Evolutionary conservation across 2,888 invertebrate genomes (phyloP).

Genomic region (Hybos culiciformis): DNA sequence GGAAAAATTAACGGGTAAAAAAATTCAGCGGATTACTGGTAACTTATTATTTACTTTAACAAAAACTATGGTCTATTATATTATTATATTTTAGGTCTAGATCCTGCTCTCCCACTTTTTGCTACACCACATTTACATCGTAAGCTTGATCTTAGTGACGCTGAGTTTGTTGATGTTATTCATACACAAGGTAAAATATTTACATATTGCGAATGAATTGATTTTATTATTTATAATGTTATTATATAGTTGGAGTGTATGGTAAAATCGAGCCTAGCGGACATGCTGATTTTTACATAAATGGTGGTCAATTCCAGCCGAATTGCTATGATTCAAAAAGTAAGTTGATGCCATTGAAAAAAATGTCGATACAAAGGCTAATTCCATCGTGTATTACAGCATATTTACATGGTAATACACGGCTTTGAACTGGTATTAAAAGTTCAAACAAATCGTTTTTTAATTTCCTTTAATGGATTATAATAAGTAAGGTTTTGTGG

Average conservation of each 20-base stretch:
- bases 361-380: too few species aligned
- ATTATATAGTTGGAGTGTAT: conserved; percentile 42
- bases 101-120: conserved; percentile 51
- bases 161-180: conserved; percentile 42
- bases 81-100: conserved; percentile 36
- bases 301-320: conserved; percentile 34
- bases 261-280: conserved; percentile 45
- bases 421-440: too few species aligned
- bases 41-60: neutral
- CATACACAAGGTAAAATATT: too few species aligned
- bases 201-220: too few species aligned
- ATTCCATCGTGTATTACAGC: too few species aligned
- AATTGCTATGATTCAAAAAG: conserved; percentile 16
- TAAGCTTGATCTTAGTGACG: conserved; percentile 40
- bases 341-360: too few species aligned
- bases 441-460: too few species aligned
- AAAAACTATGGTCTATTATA: neutral
- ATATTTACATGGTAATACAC: too few species aligned
- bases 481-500: too few species aligned
- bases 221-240: too few species aligned
- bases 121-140: conserved; percentile 36
- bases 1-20: conserved; percentile 21
- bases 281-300: conserved; percentile 50
- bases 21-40: conserved; percentile 34
- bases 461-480: too few species aligned